Evolutionary conservation across 2,797 vertebrate genomes (phyloP).

Genomic region (Nyctalus aviator): DNA sequence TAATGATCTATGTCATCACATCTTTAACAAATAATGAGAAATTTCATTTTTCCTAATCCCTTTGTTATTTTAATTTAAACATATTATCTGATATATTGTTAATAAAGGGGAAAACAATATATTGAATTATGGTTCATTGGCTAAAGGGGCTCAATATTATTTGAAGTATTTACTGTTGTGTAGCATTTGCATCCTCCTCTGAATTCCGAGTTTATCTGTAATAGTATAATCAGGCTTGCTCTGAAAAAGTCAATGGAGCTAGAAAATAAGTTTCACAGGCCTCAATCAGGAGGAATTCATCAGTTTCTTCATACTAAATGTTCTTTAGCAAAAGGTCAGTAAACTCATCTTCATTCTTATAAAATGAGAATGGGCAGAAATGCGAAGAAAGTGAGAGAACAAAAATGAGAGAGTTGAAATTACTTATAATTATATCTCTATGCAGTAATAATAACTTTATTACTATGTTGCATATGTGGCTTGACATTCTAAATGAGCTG

Average conservation of each 20-base stretch:
- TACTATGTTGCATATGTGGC: slow-evolving; percentile 75
- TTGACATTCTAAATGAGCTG: slow-evolving; percentile 81
- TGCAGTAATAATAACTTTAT: slow-evolving; percentile 83
- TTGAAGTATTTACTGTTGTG: slow-evolving; percentile 74
- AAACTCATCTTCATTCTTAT: slow-evolving; percentile 75
- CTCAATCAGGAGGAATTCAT: slow-evolving; percentile 47
- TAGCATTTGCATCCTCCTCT: slow-evolving; percentile 48
- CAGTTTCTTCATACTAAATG: slow-evolving; percentile 60
- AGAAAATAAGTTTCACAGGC: slow-evolving; percentile 65
- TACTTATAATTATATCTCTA: slow-evolving; percentile 79
- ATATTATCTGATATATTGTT: slow-evolving; percentile 50
- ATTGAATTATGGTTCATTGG: slow-evolving; percentile 47
- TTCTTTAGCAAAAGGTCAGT: slow-evolving; percentile 80
- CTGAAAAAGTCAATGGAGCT: slow-evolving; percentile 64
- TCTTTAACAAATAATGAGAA: slow-evolving; percentile 68
- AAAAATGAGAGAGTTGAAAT: slow-evolving; percentile 75
- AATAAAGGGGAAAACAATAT: slow-evolving; percentile 39
- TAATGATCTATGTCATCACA: slow-evolving; percentile 49
- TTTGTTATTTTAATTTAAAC: slow-evolving; percentile 65
- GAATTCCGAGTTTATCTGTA: slow-evolving; percentile 69
- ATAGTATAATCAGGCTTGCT: slow-evolving; percentile 52
- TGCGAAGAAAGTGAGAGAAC: slow-evolving; percentile 64
- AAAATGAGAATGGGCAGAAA: slow-evolving; percentile 48
- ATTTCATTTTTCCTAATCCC: slow-evolving; percentile 61
- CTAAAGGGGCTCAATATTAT: neutral